These are phyloP conservation scores for Hypocryptadius cinnamomeus DNA, from an alignment of 2,113 vertebrate genomes.

Conservation along the genomic window DNA sequence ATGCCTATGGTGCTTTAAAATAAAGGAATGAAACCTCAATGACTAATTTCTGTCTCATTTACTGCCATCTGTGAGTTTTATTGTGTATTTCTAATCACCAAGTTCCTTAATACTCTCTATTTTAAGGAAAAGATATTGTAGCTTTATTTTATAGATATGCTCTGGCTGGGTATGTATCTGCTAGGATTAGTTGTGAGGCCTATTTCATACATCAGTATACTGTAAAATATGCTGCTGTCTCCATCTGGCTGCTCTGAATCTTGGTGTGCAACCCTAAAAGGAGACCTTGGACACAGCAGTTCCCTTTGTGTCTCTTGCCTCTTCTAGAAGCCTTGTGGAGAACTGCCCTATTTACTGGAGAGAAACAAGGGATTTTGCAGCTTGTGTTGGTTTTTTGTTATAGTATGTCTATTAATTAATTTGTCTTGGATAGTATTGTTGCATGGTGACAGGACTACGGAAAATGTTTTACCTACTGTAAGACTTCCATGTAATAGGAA, in stretches of 20 bases:
- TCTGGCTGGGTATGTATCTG: neutral
- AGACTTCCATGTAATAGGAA: neutral
- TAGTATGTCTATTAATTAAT: neutral
- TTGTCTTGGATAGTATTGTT: neutral
- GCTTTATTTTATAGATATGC: constrained; percentile 6
- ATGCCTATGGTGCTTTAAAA: neutral
- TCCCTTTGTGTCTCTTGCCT: neutral
- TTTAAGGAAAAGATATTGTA: neutral
- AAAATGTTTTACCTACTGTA: neutral
- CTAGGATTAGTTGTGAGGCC: neutral
- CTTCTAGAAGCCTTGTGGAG: neutral
- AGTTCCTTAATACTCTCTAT: neutral
- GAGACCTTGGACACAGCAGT: neutral
- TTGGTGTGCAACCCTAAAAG: neutral
- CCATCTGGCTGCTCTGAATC: neutral
- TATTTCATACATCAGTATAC: neutral
- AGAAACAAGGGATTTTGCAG: neutral
- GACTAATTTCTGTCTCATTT: neutral
- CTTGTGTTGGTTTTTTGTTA: neutral
- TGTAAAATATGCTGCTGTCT: neutral
- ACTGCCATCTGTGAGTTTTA: neutral
- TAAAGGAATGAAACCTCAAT: neutral
- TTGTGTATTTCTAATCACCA: neutral
- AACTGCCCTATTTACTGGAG: neutral
- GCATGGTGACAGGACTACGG: neutral